Conservation (phyloP, 92 coral and sea anemone species). For the Zoanthus solanderi region DNA sequence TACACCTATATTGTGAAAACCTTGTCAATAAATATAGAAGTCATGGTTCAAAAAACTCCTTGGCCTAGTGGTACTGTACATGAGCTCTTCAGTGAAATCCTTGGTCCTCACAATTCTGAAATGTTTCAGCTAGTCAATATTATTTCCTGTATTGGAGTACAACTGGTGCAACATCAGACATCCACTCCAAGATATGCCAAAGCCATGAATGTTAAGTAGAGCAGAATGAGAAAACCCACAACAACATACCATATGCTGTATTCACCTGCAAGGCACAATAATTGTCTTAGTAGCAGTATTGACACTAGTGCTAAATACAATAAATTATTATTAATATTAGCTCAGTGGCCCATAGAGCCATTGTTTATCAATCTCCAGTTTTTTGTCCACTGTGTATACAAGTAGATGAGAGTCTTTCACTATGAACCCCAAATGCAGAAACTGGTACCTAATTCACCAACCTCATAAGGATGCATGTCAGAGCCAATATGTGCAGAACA, state of each 20-base stretch:
- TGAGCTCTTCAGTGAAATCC: neutral
- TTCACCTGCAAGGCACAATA: slow-evolving; percentile 68
- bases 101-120: neutral
- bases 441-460: too few species aligned
- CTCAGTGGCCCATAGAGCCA: neutral
- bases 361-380: too few species aligned
- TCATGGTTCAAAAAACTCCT: neutral
- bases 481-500: too few species aligned
- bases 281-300: neutral
- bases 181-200: slow-evolving; percentile 89
- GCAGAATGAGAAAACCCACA: slow-evolving; percentile 85
- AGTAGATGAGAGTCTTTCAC: too few species aligned
- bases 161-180: slow-evolving; percentile 43
- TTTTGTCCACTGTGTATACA: too few species aligned
- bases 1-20: neutral
- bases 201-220: slow-evolving; percentile 76
- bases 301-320: neutral
- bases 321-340: neutral
- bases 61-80: neutral
- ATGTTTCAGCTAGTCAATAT: neutral
- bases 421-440: too few species aligned
- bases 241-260: slow-evolving; percentile 94
- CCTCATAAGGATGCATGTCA: too few species aligned
- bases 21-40: slow-evolving; percentile 19
- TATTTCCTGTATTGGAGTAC: neutral